Percentiles rank a stretch among this genome's conserved stretches.
Evolutionary conservation across 2,888 invertebrate species (phyloP).

Genomic region (Dasysyrphus tricinctus): DNA sequence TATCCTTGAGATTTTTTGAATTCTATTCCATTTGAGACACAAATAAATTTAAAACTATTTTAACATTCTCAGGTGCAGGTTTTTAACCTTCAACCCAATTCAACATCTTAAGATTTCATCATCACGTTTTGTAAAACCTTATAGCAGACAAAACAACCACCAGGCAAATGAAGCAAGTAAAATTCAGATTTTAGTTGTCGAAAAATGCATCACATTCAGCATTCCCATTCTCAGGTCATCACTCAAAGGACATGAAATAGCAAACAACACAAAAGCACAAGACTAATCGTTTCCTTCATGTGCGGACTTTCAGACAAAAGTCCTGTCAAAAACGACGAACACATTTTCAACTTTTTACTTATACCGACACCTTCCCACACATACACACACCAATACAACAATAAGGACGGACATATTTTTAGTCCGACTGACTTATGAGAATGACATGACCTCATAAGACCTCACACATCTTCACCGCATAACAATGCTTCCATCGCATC

Average conservation of each 20-base stretch:
- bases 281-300: slow-evolving; percentile 58
- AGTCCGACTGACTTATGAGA: slow-evolving; percentile 64
- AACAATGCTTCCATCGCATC: slow-evolving; percentile 26
- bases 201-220: background rate
- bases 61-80: too few species aligned
- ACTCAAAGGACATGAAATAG: slow-evolving; percentile 18
- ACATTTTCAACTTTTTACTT: slow-evolving; percentile 42
- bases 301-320: slow-evolving; percentile 61
- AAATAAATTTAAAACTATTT: too few species aligned
- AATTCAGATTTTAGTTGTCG: slow-evolving; percentile 28
- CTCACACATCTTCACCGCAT: slow-evolving; percentile 22
- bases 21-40: too few species aligned
- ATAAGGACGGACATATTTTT: background rate
- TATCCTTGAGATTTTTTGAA: too few species aligned
- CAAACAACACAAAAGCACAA: slow-evolving; percentile 41
- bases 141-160: background rate
- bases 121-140: background rate
- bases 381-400: background rate
- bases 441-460: slow-evolving; percentile 38
- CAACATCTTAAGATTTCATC: too few species aligned
- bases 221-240: slow-evolving; percentile 16
- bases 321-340: slow-evolving; percentile 64
- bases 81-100: too few species aligned
- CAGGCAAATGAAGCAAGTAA: background rate
- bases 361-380: background rate